A percentile compares a stretch with the other conserved stretches of the same genome.
Evolutionary conservation across 2,888 invertebrate species (phyloP).

Genomic region (Venusia cambrica): DNA sequence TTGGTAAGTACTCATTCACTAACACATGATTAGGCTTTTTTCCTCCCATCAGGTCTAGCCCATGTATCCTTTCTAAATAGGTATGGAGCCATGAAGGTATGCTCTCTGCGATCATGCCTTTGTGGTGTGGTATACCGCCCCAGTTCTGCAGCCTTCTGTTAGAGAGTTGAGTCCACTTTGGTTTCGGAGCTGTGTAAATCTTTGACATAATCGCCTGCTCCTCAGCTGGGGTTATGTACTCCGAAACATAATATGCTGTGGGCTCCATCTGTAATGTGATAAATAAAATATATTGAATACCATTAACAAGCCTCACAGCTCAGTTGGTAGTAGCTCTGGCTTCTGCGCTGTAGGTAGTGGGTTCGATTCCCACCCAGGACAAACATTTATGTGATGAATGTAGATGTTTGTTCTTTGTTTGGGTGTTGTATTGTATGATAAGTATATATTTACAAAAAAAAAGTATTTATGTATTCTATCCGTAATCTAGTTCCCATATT

Average conservation of each 20-base stretch:
- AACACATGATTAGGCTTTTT: slow-evolving; percentile 94
- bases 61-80: slow-evolving; percentile 86
- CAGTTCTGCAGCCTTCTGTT: slow-evolving; percentile 98
- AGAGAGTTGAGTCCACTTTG: slow-evolving; percentile 97
- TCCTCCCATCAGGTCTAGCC: slow-evolving; percentile 85
- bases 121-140: slow-evolving; percentile 96
- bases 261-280: slow-evolving; percentile 71
- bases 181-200: slow-evolving; percentile 91
- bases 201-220: slow-evolving; percentile 86
- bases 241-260: slow-evolving; percentile 90
- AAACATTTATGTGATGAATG: too few relatives aligned
- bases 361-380: too few relatives aligned
- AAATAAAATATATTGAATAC: background rate
- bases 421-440: too few relatives aligned
- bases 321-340: too few relatives aligned
- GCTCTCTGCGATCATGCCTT: slow-evolving; percentile 95
- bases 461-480: too few relatives aligned
- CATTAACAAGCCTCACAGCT: background rate
- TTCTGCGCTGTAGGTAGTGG: too few relatives aligned
- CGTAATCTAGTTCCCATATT: too few relatives aligned
- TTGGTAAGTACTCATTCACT: slow-evolving; percentile 95
- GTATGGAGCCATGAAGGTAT: slow-evolving; percentile 91
- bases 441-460: too few relatives aligned
- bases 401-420: too few relatives aligned
- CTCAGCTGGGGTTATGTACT: slow-evolving; percentile 90